A percentile compares a stretch with the other conserved stretches of the same genome.
phyloP scores from a whole-genome alignment of 2,113 vertebrate species.

The Myodes glareolus region DNA sequence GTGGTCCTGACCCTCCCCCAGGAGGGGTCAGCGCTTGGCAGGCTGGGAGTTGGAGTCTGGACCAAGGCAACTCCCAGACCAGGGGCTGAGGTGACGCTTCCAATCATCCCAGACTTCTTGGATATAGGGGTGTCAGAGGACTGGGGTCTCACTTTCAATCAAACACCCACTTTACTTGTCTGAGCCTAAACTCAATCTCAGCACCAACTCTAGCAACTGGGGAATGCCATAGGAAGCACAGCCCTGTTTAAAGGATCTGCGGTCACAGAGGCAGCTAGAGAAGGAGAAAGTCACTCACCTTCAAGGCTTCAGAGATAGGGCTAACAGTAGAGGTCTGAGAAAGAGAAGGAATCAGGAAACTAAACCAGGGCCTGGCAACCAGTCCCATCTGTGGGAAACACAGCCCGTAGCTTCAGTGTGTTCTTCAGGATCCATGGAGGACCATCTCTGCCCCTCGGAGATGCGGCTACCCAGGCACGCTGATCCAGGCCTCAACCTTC shows the following conservation, averaged over 20 bases:
- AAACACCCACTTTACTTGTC: too few species aligned
- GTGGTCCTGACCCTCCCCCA: too few species aligned
- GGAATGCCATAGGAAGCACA: not conserved
- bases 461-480: not conserved
- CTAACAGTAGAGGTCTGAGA: not conserved
- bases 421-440: not conserved
- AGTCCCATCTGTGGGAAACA: not conserved
- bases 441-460: not conserved
- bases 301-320: not conserved
- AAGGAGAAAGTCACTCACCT: not conserved
- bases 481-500: not conserved
- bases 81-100: too few species aligned
- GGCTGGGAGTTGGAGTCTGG: too few species aligned
- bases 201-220: not conserved
- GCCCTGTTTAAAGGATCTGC: not conserved
- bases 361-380: not conserved
- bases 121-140: too few species aligned
- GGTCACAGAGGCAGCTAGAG: not conserved
- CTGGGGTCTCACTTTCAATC: too few species aligned
- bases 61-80: too few species aligned
- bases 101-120: too few species aligned
- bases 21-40: too few species aligned
- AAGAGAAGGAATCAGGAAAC: not conserved
- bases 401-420: not conserved
- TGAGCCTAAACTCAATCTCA: not conserved